Evolutionary conservation across 2,888 invertebrate genomes (phyloP).

Genomic region (Unio pictorum): DNA sequence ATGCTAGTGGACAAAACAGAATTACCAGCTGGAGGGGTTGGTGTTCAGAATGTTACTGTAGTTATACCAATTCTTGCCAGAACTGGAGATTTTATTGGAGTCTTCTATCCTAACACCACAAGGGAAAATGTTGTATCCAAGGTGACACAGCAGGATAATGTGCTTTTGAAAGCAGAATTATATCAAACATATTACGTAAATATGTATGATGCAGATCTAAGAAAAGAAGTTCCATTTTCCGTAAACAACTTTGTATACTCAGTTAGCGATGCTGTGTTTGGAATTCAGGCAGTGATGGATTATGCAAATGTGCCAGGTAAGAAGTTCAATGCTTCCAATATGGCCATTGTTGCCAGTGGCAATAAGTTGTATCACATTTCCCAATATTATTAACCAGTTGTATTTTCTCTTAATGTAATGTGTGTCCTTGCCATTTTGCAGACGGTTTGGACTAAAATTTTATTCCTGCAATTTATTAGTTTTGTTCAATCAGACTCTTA

Average conservation of each 20-base stretch:
- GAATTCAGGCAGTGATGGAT: slow-evolving; percentile 57
- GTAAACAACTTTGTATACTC: slow-evolving; percentile 33
- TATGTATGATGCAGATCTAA: slow-evolving; percentile 55
- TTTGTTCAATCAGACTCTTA: too few species aligned
- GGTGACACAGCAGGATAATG: slow-evolving; percentile 39
- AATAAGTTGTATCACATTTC: not conserved
- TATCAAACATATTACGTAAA: slow-evolving; percentile 59
- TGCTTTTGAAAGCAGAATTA: slow-evolving; percentile 44
- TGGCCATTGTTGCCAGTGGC: not conserved
- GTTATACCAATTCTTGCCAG: slow-evolving; percentile 48
- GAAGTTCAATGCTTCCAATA: not conserved
- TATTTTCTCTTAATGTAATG: too few species aligned
- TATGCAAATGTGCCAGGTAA: slow-evolving; percentile 41
- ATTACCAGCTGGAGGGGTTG: slow-evolving; percentile 49
- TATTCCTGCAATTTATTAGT: too few species aligned
- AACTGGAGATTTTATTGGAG: slow-evolving; percentile 66
- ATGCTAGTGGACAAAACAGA: slow-evolving; percentile 50
- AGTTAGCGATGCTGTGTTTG: slow-evolving; percentile 51
- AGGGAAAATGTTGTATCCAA: slow-evolving; percentile 58
- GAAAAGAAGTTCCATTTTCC: slow-evolving; percentile 42
- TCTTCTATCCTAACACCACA: slow-evolving; percentile 55
- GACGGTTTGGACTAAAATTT: too few species aligned
- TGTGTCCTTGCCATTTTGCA: too few species aligned
- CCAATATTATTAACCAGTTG: too few species aligned
- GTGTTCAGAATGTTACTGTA: slow-evolving; percentile 40